phyloP scores from a whole-genome alignment of 2,888 invertebrate genomes.

The Gymnocheta viridis region DNA sequence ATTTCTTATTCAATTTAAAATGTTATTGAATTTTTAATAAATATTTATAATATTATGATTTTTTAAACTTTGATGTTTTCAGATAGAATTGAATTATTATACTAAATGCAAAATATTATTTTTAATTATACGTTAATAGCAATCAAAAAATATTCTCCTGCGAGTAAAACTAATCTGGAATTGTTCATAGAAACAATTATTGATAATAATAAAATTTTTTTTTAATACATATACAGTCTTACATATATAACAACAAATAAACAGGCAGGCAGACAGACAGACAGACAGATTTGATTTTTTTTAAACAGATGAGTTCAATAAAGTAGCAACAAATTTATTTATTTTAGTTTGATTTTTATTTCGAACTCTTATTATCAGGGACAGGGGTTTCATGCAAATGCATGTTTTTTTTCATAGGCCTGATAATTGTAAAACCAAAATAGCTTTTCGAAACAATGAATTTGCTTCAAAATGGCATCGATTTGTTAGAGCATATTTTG shows the following conservation, averaged over 20 bases:
- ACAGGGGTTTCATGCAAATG: no score
- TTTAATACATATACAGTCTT: no score
- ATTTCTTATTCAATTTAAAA: neutral
- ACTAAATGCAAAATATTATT: constrained; percentile 35
- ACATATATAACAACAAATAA: neutral
- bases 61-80: constrained; percentile 14
- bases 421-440: no score
- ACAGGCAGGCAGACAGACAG: neutral
- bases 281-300: no score
- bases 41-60: neutral
- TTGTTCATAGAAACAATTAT: neutral
- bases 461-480: no score
- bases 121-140: neutral
- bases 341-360: no score
- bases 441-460: no score
- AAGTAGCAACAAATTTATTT: neutral
- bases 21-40: neutral
- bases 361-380: no score
- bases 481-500: no score
- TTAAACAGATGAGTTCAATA: neutral
- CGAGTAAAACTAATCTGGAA: constrained; percentile 31
- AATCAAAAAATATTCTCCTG: neutral
- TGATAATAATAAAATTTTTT: constrained; percentile 7
- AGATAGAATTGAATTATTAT: neutral
- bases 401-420: no score